Conservation (phyloP, 1,140 invertebrate species). For the Cryptotermes secundus region DNA sequence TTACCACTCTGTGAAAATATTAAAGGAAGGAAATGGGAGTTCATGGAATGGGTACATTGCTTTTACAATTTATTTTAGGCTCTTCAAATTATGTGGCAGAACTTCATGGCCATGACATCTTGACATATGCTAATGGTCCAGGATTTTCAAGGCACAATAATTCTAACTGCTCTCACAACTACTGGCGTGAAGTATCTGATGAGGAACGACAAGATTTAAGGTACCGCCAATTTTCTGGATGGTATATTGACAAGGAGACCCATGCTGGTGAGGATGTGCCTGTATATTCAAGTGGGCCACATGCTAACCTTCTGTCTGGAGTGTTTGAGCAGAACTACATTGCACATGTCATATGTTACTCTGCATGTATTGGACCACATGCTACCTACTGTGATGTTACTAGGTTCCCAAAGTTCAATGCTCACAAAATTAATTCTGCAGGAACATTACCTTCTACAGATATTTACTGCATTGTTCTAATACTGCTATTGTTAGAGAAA, state of each 20-base stretch:
- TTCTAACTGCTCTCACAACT: background rate
- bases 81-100: background rate
- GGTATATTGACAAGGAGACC: conserved; percentile 52
- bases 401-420: too few relatives aligned
- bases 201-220: conserved; percentile 41
- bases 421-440: too few relatives aligned
- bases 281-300: conserved; percentile 58
- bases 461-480: too few relatives aligned
- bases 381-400: background rate
- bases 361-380: conserved; percentile 56
- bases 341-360: conserved; percentile 71
- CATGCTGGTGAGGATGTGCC: conserved; percentile 60
- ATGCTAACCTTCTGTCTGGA: conserved; percentile 69
- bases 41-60: too few relatives aligned
- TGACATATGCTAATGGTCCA: conserved; percentile 10
- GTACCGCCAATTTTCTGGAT: conserved; percentile 47
- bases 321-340: conserved; percentile 79
- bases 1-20: too few relatives aligned
- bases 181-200: background rate
- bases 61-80: background rate
- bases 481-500: too few relatives aligned
- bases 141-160: background rate
- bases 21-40: too few relatives aligned
- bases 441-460: too few relatives aligned
- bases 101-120: conserved; percentile 36